Base-by-base conservation (phyloP, 2,113 vertebrate genomes). In the Vidua macroura region DNA sequence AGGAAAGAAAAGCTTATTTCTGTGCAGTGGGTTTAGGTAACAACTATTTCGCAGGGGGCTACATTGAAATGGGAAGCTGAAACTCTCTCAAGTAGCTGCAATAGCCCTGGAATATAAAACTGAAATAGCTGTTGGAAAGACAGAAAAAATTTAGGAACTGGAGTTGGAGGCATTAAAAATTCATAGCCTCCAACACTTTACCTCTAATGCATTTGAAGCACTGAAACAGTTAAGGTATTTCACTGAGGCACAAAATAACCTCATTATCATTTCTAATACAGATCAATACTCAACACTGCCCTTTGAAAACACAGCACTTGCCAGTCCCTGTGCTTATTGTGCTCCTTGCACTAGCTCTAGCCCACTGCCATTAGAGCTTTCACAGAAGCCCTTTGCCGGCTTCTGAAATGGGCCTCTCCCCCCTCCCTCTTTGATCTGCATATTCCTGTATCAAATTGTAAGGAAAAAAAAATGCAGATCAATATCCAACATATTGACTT, bases 191-290 rank as follows among this genome's bases (percentile, higher is more conserved):
- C 44, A 72, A 56, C 78, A 51, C 52, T 96, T 95, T 74, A 84
- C 81, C 37, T 87, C 51, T 95, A 74, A 95, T 93, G 88, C 59
- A 96, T 83, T 56, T 78, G 74, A 37, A 96, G 95, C 92, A 60
- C 15, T 13, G 94, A 97, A 97, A 95, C 11, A 81, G 97, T 97
- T 97, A 96, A 97, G 97, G 88, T 86, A 95, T 96, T 96, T 95
- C 92, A 95, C 75, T 17, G 35, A 93, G 93, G 75, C 53, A 80
- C 87, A 96, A 97, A 96, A 97, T 95, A 80, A 92, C 95, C 97
- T 98, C 97, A 98, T 98, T 98, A 98, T 98, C 98, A 97, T 98
- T 97, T 97, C 97, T 98, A 97, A 98, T 97, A 96, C 88, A 55
- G 73, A 98, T 98, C 97, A 73, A 98, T 98, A 96, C 95, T 94